Evolutionary conservation across 2,797 vertebrate species (phyloP).

Genomic region (Poecilia velifera): DNA sequence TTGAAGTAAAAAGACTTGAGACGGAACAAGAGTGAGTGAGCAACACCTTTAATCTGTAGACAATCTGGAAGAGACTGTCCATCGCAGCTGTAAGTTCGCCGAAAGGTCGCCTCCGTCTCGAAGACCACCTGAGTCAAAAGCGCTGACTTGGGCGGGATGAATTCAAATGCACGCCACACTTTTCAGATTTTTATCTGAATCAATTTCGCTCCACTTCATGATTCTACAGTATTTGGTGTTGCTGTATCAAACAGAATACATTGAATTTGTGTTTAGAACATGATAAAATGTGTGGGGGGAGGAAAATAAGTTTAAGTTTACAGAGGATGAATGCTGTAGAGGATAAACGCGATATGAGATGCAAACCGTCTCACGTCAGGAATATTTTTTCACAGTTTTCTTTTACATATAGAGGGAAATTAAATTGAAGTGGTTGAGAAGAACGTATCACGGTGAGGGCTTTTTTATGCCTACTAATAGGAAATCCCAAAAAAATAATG

Average conservation of each 20-base stretch:
- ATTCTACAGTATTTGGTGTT: neutral
- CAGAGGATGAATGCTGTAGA: neutral
- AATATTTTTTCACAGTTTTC: neutral
- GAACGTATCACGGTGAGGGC: neutral
- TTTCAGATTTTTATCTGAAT: neutral
- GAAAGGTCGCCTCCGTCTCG: neutral
- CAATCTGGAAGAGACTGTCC: neutral
- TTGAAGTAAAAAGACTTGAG: neutral
- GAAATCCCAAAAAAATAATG: neutral
- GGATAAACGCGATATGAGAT: neutral
- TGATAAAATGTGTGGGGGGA: neutral
- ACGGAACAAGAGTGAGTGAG: neutral
- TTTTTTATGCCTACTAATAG: neutral
- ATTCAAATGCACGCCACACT: neutral
- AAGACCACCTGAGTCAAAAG: neutral
- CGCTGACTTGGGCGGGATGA: neutral
- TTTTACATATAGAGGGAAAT: too few species aligned
- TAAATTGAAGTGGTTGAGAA: neutral
- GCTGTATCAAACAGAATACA: neutral
- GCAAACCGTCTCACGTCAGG: neutral
- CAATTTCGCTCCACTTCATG: neutral
- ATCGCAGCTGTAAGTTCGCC: neutral
- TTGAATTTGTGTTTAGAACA: neutral
- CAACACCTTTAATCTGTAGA: neutral
- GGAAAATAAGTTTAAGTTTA: neutral